phyloP scores from a whole-genome alignment of 2,797 vertebrate species.

The Sebastes matsubarae region DNA sequence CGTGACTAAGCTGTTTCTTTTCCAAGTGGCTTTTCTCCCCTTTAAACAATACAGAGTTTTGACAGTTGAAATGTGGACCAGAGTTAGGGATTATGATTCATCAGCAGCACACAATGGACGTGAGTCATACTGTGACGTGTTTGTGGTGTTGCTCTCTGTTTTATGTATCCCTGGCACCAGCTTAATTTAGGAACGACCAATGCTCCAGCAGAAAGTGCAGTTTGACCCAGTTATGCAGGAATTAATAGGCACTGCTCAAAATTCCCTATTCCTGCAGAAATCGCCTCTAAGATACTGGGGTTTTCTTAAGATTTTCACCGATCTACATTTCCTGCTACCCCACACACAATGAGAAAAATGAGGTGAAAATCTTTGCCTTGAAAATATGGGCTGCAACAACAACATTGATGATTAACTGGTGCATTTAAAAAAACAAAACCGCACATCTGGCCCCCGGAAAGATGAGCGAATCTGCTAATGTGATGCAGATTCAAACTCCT shows the following conservation, averaged over 20 bases:
- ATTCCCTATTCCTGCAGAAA: slow-evolving; percentile 11
- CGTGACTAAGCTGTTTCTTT: not conserved
- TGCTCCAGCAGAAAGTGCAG: slow-evolving; percentile 1
- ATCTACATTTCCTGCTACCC: not conserved
- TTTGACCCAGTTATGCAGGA: slow-evolving; percentile 32
- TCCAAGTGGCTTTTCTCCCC: not conserved
- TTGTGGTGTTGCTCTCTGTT: slow-evolving; percentile 14
- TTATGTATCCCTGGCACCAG: slow-evolving; percentile 31
- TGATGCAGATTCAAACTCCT: not conserved
- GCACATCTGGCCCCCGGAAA: not conserved
- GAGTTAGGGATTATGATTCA: slow-evolving; percentile 43
- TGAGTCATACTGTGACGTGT: slow-evolving; percentile 43
- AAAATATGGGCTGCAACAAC: not conserved
- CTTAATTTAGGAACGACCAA: slow-evolving; percentile 33
- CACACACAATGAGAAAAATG: not conserved
- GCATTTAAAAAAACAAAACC: not conserved
- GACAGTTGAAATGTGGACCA: slow-evolving; percentile 43
- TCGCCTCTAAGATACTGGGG: not conserved
- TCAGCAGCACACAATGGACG: slow-evolving; percentile 15
- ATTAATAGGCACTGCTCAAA: slow-evolving; percentile 6
- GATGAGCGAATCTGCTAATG: not conserved
- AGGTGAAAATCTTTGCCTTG: not conserved
- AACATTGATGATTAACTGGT: not conserved
- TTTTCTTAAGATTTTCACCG: not conserved
- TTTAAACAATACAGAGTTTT: slow-evolving; percentile 20